Base-by-base conservation (phyloP, 2,113 vertebrate genomes). In the Indri indri region DNA sequence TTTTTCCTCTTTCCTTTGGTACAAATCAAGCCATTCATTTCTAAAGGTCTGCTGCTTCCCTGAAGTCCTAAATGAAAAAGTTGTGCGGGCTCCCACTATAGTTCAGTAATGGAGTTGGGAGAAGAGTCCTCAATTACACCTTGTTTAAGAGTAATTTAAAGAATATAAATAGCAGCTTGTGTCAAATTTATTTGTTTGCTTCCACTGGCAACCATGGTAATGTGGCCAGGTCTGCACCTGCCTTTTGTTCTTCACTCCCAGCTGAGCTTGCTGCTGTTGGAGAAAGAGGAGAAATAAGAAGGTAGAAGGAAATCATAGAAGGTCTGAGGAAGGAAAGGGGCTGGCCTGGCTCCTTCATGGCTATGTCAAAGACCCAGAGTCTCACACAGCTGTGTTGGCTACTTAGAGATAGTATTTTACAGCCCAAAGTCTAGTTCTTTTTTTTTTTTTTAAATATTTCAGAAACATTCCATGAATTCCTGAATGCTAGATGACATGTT, bases 101-200 rank as follows among this genome's bases (percentile, higher is more conserved):
- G 30, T 54, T 94, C 50, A 81, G 82, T 73, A 66, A 47, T 37
- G 45, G 82, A 73, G 42, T 74, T 81, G 30, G 50, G 57, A 91
- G 52, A 85, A 34, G 57, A 68, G 45, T 94, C 52, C 65, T 94
- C 63, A 81, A 47, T 40, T 16, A 65, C 4, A 52, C 50, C 40
- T 80, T 83, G 37, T 65, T 81, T 88, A 65, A 61, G 77, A 88
- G 77, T 85, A 59, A 95, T 85, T 96, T 68, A 6, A 90, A 87
- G 79, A 52, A 50, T 79, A 74, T 61, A 85, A 93, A 70, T 23
- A 50, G 52, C 5, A 63, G 30, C 52, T 83, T 40, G 45, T 91
- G 88, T 71, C 40, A 86, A 52, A 94, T 20, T 30, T 6, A 22
- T 34, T 76, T 83, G 18, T 87, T 85, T 65, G 65, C 18, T 85